Evolutionary conservation across 2,797 vertebrate genomes (phyloP).

Genomic region (Gymnoscopelus braueri): DNA sequence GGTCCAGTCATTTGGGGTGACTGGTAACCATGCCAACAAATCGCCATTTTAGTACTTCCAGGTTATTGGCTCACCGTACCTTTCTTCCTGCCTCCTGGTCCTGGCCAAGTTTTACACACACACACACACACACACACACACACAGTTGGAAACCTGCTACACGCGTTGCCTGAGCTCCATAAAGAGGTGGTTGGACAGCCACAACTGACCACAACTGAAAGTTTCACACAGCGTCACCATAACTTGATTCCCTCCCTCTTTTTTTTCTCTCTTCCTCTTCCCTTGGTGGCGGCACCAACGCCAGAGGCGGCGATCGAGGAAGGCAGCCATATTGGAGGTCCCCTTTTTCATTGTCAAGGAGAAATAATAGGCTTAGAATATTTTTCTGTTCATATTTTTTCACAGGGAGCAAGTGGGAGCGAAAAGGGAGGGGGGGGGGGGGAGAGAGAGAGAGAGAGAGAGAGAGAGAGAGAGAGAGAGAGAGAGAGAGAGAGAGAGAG

Average conservation of each 20-base stretch:
- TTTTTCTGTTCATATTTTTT: constrained; percentile 81
- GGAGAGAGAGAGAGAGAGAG: constrained; percentile 56
- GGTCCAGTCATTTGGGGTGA: constrained; percentile 13
- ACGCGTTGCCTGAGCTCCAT: constrained; percentile 28
- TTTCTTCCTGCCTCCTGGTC: constrained; percentile 20
- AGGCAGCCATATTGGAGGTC: constrained; percentile 71
- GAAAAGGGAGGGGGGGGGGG: constrained; percentile 41
- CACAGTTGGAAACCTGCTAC: neutral
- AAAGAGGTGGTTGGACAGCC: constrained; percentile 52
- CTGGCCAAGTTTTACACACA: constrained; percentile 29
- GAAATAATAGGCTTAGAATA: constrained; percentile 84
- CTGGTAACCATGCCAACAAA: constrained; percentile 6
- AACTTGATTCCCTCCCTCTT: constrained; percentile 34
- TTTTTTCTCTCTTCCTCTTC: constrained; percentile 27
- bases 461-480: constrained; percentile 31
- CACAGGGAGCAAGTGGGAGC: constrained; percentile 19
- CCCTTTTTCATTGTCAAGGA: constrained; percentile 71
- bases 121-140: constrained; percentile 18
- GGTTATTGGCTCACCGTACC: constrained; percentile 36
- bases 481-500: constrained; percentile 41
- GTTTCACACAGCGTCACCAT: constrained; percentile 41
- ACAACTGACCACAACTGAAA: constrained; percentile 57
- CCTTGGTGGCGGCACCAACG: neutral
- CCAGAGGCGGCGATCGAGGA: constrained; percentile 26
- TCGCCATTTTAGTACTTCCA: constrained; percentile 43